Conservation (phyloP, 2,797 vertebrate species). For the Bradypus variegatus region DNA sequence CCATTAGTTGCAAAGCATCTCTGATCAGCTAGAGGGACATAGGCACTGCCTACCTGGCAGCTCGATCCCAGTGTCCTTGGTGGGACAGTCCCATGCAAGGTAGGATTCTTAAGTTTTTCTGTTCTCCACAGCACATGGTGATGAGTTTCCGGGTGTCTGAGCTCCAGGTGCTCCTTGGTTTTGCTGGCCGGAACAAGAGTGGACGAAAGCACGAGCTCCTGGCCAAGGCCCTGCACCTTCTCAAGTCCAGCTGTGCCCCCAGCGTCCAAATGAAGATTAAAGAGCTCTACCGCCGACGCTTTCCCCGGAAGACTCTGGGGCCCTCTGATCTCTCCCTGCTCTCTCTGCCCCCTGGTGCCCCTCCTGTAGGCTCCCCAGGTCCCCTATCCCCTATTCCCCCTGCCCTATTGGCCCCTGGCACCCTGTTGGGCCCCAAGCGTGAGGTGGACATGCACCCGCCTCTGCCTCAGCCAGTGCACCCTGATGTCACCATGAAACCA, state of each 20-base stretch:
- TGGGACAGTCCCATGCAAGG: background rate
- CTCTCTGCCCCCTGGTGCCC: constrained; percentile 63
- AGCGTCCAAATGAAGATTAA: constrained; percentile 77
- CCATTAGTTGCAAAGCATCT: background rate
- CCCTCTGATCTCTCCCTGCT: constrained; percentile 71
- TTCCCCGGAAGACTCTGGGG: constrained; percentile 71
- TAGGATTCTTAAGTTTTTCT: background rate
- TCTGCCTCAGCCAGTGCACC: constrained; percentile 73
- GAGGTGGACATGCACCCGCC: constrained; percentile 69
- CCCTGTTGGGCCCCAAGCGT: constrained; percentile 68
- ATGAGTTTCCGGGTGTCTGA: constrained; percentile 77
- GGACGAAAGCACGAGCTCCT: constrained; percentile 74
- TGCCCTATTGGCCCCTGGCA: constrained; percentile 61
- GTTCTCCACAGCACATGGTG: constrained; percentile 72
- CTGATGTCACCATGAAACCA: constrained; percentile 75
- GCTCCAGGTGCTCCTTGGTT: constrained; percentile 75
- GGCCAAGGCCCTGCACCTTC: constrained; percentile 70
- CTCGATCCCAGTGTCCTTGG: background rate
- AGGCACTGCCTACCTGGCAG: background rate
- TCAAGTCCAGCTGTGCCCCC: constrained; percentile 69
- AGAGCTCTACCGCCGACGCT: constrained; percentile 74
- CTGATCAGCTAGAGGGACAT: background rate
- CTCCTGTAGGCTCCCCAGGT: constrained; percentile 64
- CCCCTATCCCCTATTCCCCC: constrained; percentile 52
- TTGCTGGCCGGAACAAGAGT: constrained; percentile 74